Evolutionary conservation across 2,888 invertebrate genomes (phyloP).

Genomic region (Pantelozetes paolii): DNA sequence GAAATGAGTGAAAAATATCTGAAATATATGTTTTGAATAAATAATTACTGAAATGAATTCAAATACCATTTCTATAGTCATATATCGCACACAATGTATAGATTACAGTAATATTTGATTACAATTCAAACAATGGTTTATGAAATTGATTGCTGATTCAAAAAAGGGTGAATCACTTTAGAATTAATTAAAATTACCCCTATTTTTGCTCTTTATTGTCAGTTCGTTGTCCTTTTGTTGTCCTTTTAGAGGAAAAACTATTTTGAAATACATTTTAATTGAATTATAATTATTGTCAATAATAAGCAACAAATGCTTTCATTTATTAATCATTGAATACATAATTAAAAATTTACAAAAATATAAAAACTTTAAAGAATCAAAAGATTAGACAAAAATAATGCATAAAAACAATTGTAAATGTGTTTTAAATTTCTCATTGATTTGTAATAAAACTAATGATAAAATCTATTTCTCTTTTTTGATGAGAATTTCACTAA

Average conservation of each 20-base stretch:
- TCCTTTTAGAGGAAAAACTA: background rate
- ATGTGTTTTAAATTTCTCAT: too few relatives aligned
- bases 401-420: too few relatives aligned
- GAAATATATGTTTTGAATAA: background rate
- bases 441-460: too few relatives aligned
- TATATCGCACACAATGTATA: background rate
- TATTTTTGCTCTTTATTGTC: background rate
- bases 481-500: too few relatives aligned
- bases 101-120: background rate
- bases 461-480: too few relatives aligned
- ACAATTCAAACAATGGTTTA: background rate
- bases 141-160: background rate
- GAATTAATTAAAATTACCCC: background rate
- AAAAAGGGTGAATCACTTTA: background rate
- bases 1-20: too few relatives aligned
- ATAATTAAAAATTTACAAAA: too few relatives aligned
- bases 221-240: background rate
- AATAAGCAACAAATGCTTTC: background rate
- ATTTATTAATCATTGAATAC: too few relatives aligned
- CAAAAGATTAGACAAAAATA: too few relatives aligned
- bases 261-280: background rate
- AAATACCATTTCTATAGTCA: too few relatives aligned
- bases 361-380: too few relatives aligned
- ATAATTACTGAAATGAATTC: too few relatives aligned
- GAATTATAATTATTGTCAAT: background rate